Conservation (phyloP, 2,797 vertebrate genomes). For the Spea hammondii region DNA sequence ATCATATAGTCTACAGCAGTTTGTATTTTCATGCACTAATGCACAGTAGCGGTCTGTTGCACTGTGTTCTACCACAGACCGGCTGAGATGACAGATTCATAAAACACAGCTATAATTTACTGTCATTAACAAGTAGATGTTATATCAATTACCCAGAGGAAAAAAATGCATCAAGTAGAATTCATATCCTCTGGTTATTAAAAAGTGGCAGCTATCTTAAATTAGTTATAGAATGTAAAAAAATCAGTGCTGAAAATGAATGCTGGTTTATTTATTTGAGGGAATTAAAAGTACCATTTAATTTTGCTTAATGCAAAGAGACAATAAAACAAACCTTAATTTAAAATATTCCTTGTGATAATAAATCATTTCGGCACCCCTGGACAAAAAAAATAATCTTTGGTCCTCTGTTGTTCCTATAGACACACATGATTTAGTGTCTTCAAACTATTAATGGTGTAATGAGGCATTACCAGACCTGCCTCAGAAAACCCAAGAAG, state of each 20-base stretch:
- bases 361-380: slow-evolving; percentile 70
- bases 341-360: slow-evolving; percentile 65
- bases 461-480: no score
- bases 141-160: slow-evolving; percentile 66
- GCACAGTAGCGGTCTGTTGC: slow-evolving; percentile 45
- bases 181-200: slow-evolving; percentile 67
- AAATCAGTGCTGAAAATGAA: slow-evolving; percentile 67
- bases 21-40: slow-evolving; percentile 52
- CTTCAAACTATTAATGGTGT: no score
- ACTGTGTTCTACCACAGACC: slow-evolving; percentile 41
- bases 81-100: slow-evolving; percentile 59
- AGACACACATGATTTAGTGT: no score
- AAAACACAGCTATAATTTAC: slow-evolving; percentile 62
- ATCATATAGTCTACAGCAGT: slow-evolving; percentile 23
- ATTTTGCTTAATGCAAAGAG: slow-evolving; percentile 70
- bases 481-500: no score
- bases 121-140: slow-evolving; percentile 65
- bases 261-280: slow-evolving; percentile 71
- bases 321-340: slow-evolving; percentile 75
- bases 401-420: neutral
- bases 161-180: slow-evolving; percentile 63
- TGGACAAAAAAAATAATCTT: slow-evolving; percentile 6
- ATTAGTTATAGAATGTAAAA: slow-evolving; percentile 69
- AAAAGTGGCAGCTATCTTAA: slow-evolving; percentile 65
- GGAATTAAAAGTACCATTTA: slow-evolving; percentile 66